Evolutionary conservation across 2,113 vertebrate genomes (phyloP).

Genomic region (Barnardius zonarius): DNA sequence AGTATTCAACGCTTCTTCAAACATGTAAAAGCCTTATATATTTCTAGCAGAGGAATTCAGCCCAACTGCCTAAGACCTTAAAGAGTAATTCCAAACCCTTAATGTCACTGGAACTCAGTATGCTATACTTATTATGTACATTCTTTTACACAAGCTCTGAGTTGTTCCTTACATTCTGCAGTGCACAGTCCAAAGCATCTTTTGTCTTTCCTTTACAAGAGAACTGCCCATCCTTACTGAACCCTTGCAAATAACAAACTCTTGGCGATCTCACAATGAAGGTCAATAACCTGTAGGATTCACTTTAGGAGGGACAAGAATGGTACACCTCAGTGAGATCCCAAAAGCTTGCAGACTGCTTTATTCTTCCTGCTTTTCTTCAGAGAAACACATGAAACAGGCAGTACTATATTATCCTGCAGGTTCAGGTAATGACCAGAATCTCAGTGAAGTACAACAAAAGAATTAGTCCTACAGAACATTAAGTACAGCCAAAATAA

Average conservation of each 20-base stretch:
- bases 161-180: background rate
- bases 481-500: background rate
- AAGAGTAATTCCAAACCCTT: background rate
- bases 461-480: background rate
- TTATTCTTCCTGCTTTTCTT: background rate
- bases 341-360: background rate
- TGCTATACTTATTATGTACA: fast-evolving
- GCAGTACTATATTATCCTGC: background rate
- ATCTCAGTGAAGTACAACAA: background rate
- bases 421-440: background rate
- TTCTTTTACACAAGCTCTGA: background rate
- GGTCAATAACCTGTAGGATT: background rate
- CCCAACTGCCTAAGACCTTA: background rate
- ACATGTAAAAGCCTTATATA: background rate
- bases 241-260: background rate
- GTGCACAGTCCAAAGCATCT: background rate
- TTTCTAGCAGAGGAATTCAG: background rate
- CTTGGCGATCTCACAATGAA: background rate
- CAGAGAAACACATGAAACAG: background rate
- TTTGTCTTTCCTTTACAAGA: background rate
- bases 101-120: background rate
- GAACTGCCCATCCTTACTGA: background rate
- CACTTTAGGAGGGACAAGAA: background rate
- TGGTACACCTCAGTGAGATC: background rate
- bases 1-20: background rate